These are phyloP conservation scores for Brachionus asplanchnoidis DNA, from an alignment of 1,140 invertebrate species.

Conservation along the genomic window DNA sequence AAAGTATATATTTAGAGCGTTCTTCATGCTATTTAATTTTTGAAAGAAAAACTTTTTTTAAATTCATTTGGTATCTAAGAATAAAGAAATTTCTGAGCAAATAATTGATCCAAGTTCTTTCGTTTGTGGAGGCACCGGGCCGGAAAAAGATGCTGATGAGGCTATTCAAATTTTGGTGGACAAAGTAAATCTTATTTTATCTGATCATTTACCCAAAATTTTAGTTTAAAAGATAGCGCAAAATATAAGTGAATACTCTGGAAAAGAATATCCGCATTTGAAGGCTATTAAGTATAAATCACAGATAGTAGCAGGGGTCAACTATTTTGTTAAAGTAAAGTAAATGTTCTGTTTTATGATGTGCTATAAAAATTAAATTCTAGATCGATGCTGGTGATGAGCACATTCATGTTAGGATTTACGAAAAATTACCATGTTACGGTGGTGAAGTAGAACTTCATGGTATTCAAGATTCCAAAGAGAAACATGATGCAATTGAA, in stretches of 20 bases:
- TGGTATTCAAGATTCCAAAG: not conserved
- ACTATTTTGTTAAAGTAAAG: slow-evolving; percentile 51
- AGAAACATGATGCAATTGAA: not conserved
- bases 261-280: slow-evolving; percentile 36
- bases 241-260: not conserved
- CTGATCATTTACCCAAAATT: no score
- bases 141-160: not conserved
- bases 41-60: no score
- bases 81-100: not conserved
- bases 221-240: not conserved
- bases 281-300: slow-evolving; percentile 45
- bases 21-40: not conserved
- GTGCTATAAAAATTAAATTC: not conserved
- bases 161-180: not conserved
- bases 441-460: not conserved
- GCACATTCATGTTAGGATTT: not conserved
- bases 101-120: not conserved
- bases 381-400: slow-evolving; percentile 1
- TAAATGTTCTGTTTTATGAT: not conserved
- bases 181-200: not conserved
- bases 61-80: not conserved
- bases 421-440: not conserved
- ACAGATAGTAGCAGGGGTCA: slow-evolving; percentile 50
- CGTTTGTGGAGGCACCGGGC: not conserved
- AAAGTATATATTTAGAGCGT: not conserved